phyloP scores from a whole-genome alignment of 2,113 vertebrate species.

The Castor canadensis region DNA sequence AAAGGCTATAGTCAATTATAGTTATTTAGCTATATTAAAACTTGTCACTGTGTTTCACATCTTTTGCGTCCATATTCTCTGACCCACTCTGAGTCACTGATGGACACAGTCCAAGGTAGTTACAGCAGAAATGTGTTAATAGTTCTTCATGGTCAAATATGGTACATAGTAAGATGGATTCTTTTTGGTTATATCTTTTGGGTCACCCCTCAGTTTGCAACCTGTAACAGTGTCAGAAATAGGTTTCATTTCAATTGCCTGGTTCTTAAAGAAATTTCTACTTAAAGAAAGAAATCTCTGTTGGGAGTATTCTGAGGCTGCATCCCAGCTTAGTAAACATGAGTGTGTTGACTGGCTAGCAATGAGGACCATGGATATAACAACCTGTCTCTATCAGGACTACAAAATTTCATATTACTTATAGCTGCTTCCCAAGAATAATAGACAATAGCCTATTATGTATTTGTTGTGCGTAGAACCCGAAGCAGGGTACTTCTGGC shows the following conservation, averaged over 20 bases:
- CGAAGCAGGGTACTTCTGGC: neutral
- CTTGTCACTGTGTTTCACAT: neutral
- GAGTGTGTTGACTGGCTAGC: neutral
- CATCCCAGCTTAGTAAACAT: neutral
- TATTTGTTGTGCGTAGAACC: neutral
- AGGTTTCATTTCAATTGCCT: neutral
- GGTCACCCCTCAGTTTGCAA: neutral
- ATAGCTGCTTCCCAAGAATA: neutral
- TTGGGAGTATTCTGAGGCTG: neutral
- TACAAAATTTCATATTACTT: neutral
- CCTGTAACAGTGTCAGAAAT: neutral
- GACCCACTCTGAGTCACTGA: neutral
- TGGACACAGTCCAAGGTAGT: neutral
- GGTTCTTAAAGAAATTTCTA: neutral
- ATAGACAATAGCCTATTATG: neutral
- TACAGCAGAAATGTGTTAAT: neutral
- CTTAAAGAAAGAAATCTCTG: neutral
- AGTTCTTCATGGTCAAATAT: neutral
- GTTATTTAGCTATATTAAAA: neutral
- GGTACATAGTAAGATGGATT: neutral
- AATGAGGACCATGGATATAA: neutral
- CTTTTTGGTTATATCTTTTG: neutral
- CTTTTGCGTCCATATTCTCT: neutral
- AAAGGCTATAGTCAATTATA: neutral
- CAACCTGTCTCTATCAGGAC: neutral